Evolutionary conservation across 1,140 invertebrate species (phyloP), one percentile per base, ranked within the genome.

Genomic region (Rhopalosiphum padi): DNA sequence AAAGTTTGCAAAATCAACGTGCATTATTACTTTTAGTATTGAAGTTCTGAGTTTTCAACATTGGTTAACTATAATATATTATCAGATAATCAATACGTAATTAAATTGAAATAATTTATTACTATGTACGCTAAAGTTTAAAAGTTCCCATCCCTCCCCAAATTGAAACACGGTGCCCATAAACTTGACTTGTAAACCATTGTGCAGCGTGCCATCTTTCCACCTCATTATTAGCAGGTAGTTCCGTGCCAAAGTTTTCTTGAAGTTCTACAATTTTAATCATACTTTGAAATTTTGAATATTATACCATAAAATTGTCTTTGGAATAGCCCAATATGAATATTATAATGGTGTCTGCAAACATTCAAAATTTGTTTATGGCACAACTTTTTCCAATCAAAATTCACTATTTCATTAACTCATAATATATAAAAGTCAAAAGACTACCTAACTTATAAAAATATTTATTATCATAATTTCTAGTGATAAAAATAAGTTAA

Each of bases 91-190:
- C 60, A n/a, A 77, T 77, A n/a, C 15, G n/a, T 77, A n/a, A 77
- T n/a, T 77, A n/a, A n/a, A 77, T 77, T 77, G 60, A 77, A 77
- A 77, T 77, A 77, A 77, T 77, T 18, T 77, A 77, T 77, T 77
- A 77, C 60, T n/a, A n/a, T 18, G 60, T n/a, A n/a, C 30, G 60
- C 15, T 18, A 18, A 77, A 77, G 15, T n/a, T 77, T n/a, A 77
- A 35, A n/a, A 21, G n/a, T n/a, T n/a, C 18, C 30, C 15, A 77
- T 77, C n/a, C 15, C 30, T 77, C 60, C n/a, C n/a, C 60, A 77
- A 77, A 77, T 77, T 35, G 30, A 77, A 77, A 77, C 60, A 77
- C 4, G 60, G 30, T 77, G 15, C n/a, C n/a, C 60, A n/a, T 1
- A 6, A 77, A 18, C 60, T 68, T 68, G 15, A 77, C 30, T 77